These are phyloP conservation scores for Botia kubotai DNA, from an alignment of 2,797 vertebrate species.

Conservation along the genomic window DNA sequence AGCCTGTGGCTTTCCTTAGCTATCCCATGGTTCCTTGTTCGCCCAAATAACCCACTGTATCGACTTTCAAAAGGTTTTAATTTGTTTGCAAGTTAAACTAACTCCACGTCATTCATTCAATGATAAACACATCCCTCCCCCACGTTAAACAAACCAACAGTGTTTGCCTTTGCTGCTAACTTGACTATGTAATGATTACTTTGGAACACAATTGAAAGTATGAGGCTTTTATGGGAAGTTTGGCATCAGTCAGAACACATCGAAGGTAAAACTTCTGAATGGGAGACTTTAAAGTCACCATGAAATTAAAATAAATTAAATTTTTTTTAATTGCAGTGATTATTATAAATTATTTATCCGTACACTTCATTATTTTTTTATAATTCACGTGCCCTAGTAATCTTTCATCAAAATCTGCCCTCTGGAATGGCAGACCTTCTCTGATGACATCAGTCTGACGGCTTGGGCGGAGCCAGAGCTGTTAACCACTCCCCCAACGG, in stretches of 20 bases:
- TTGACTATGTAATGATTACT: constrained; percentile 5
- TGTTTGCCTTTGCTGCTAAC: constrained; percentile 33
- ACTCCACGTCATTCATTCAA: constrained; percentile 17
- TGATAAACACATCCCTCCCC: constrained; percentile 19
- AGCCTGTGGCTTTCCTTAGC: background rate
- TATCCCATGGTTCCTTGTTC: background rate
- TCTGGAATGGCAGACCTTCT: too few relatives aligned
- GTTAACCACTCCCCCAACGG: too few relatives aligned
- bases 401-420: too few relatives aligned
- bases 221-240: constrained; percentile 37
- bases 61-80: constrained; percentile 24
- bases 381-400: too few relatives aligned
- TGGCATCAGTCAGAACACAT: constrained; percentile 15
- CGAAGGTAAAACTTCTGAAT: constrained; percentile 34
- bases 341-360: too few relatives aligned
- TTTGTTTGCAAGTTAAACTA: constrained; percentile 31
- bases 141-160: constrained; percentile 32
- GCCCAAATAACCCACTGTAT: background rate
- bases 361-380: too few relatives aligned
- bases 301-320: too few relatives aligned
- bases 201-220: constrained; percentile 5
- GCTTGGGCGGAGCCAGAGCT: too few relatives aligned
- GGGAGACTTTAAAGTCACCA: constrained; percentile 12
- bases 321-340: too few relatives aligned
- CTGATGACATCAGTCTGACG: too few relatives aligned